phyloP scores from a whole-genome alignment of 2,888 invertebrate species.

The Temnothorax ravouxi region DNA sequence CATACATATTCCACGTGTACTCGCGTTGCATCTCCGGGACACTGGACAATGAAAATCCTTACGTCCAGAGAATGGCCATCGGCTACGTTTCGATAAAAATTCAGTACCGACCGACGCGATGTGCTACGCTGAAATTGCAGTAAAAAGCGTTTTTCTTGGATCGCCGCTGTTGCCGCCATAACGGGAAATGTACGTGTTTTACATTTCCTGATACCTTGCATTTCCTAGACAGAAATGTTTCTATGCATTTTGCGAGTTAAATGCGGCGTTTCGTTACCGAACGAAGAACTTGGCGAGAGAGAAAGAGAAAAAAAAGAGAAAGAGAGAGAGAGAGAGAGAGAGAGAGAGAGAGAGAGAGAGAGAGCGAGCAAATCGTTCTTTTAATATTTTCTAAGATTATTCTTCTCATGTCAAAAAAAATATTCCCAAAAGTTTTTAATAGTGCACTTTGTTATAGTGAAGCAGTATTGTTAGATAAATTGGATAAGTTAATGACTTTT shows the following conservation, averaged over 20 bases:
- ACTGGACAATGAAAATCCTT: conserved; percentile 51
- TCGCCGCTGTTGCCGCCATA: background rate
- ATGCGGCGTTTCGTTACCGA: conserved; percentile 4
- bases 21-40: conserved; percentile 39
- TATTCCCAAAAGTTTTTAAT: background rate
- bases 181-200: conserved; percentile 6
- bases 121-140: conserved; percentile 23
- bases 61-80: conserved; percentile 35
- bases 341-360: background rate
- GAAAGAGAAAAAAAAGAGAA: background rate
- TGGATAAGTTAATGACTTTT: background rate
- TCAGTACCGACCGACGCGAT: conserved; percentile 17
- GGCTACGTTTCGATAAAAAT: conserved; percentile 50
- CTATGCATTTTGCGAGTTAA: conserved; percentile 25
- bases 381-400: conserved; percentile 2
- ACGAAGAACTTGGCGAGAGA: background rate
- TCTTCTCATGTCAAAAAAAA: conserved; percentile 3
- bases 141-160: conserved; percentile 22
- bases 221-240: conserved; percentile 15
- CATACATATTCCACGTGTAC: conserved; percentile 52
- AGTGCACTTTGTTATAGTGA: background rate
- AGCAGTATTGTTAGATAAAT: background rate
- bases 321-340: too few species aligned
- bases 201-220: conserved; percentile 31
- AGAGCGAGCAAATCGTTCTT: background rate